Base-by-base conservation (phyloP, 1,140 invertebrate genomes). In the Euura saliciscinereae region DNA sequence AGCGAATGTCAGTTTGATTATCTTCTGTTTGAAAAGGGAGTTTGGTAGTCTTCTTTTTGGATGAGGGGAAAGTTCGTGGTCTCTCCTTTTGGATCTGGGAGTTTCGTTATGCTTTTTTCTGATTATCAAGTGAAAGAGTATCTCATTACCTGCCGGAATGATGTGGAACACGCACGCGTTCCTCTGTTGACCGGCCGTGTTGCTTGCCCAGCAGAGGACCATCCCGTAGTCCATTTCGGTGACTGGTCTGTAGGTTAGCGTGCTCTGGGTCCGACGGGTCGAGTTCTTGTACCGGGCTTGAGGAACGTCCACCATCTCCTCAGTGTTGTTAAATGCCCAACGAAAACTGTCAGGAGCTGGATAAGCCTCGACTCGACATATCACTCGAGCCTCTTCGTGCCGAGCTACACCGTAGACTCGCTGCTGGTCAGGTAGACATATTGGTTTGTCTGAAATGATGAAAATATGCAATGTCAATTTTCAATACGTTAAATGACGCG, bases 291-390 rank as follows among this genome's bases (percentile, higher is more conserved):
- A 91, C 13, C 89, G 88, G 13, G 89, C 82, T 71, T 91, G 90
- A 13, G 92, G 90, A 78, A 96, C 92, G 78, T 95, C 94, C 69
- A 93, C 90, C 72, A 91, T 92, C 77, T 95, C 93, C 10, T 93
- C 93, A 3, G 95, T 95, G 85, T 95, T 96, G 86, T 97, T 97
- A 83, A 97, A 96, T 44, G 94, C 92, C 96, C 96, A 97, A 75
- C 93, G 92, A 84, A 97, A 97, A 71, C 90, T 92, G 75, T 94
- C 91, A 28, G 95, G 94, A 10, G 92, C 90, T 11, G 96, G 96
- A 85, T 94, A 95, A 10, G 96, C 93, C 77, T 96, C 94, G 11
- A 97, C 96, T 86, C 94, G 92, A 84, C 96, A 98, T 69, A 93
- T 86, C 66, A 97, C 91, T 76, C 91, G 91, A 0, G 93, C 93